Evolutionary conservation across 2,113 vertebrate species (phyloP), one percentile per base, ranked within the genome.

Genomic region (Scortum barcoo): DNA sequence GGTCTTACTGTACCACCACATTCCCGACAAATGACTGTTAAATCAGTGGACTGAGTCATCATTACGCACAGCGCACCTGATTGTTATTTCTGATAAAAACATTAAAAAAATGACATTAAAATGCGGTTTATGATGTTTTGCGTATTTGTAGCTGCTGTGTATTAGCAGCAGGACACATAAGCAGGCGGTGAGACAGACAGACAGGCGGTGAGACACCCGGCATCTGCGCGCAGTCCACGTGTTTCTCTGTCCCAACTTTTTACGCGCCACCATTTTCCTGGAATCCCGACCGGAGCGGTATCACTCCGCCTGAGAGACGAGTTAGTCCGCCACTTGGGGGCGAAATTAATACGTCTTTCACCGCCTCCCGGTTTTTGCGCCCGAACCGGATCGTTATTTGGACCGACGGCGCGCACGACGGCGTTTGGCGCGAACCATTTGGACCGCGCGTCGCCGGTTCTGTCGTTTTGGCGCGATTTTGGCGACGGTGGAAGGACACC

Each of bases 381-480:
- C 7, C 0, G 38, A 12, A 66, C 50, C 73, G 1, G 1, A 54
- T 63, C 12, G 7, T 1, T 22, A 48, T 1, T 0, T 0, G 1
- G 4, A 28, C 1, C 2, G 3, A 14, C 4, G 7, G 1, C 0
- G 3, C 5, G 0, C 1, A 0, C 7, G 0, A 0, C 1, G 0
- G 1, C n/a, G 8, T 70, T 7, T 0, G 14, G 5, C 56, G n/a
- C n/a, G n/a, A n/a, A n/a, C n/a, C n/a, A n/a, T n/a, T n/a, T 4
- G 0, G 1, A 3, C 0, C 1, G 4, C 0, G 0, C 0, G 2
- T 42, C 8, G 10, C 1, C 0, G 7, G 0, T 72, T 62, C 68
- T 2, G 0, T 1, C 1, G 16, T 94, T 96, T 96, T 96, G 94
- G 95, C 95, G 95, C 94, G 94, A 72, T 90, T 94, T 92, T 90